These are phyloP conservation scores for Kryptolebias marmoratus DNA, from an alignment of 2,113 vertebrate genomes.

Conservation along the genomic window DNA sequence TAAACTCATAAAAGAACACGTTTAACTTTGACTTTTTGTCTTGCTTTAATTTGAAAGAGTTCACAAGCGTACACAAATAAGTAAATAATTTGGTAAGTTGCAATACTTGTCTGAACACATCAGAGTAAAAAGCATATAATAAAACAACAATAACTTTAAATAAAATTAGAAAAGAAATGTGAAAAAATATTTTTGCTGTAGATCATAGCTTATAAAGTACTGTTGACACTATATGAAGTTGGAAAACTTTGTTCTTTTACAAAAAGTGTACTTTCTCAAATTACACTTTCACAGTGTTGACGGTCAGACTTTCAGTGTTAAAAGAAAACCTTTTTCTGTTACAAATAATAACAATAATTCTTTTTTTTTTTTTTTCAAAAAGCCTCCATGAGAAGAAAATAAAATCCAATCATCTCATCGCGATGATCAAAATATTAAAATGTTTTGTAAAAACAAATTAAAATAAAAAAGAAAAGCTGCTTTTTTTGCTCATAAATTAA, in stretches of 20 bases:
- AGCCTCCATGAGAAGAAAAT: not conserved
- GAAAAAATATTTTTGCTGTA: accelerated
- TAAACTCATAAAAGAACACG: not conserved
- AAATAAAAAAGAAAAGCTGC: not conserved
- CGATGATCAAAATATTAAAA: not conserved
- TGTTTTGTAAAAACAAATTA: not conserved
- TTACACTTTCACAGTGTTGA: slow-evolving; percentile 33
- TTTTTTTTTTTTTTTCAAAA: no score
- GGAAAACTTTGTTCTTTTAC: slow-evolving; percentile 7
- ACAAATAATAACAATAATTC: not conserved
- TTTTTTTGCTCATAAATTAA: not conserved
- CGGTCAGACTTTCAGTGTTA: slow-evolving; percentile 7
- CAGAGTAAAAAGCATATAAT: not conserved
- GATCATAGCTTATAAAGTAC: slow-evolving; percentile 53
- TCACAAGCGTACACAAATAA: not conserved
- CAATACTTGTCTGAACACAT: not conserved
- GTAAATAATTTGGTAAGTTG: not conserved
- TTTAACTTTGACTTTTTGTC: not conserved
- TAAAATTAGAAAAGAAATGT: not conserved
- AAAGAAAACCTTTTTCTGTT: not conserved
- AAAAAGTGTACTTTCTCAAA: not conserved
- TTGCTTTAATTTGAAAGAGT: not conserved
- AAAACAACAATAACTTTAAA: slow-evolving; percentile 1
- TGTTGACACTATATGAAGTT: slow-evolving; percentile 37
- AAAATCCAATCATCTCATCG: not conserved